Evolutionary conservation across 2,797 vertebrate genomes (phyloP).

Genomic region (Gastrophryne carolinensis): DNA sequence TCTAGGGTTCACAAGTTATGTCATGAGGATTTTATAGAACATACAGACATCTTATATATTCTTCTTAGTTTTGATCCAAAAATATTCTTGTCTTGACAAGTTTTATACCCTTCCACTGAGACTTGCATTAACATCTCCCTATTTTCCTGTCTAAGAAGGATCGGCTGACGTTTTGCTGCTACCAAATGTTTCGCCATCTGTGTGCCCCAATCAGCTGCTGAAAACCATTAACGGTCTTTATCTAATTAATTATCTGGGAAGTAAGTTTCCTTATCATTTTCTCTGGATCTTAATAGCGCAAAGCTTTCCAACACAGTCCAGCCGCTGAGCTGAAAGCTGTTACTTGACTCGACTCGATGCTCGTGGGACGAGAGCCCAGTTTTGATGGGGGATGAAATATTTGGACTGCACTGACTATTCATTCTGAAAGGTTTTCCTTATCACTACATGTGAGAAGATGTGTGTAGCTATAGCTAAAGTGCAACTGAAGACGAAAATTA

Average conservation of each 20-base stretch:
- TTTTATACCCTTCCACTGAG: neutral
- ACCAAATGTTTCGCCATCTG: constrained; percentile 50
- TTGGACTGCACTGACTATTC: neutral
- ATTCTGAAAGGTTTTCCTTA: neutral
- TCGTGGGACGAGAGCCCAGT: neutral
- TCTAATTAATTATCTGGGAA: constrained; percentile 51
- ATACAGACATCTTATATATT: too few species aligned
- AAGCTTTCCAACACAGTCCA: neutral
- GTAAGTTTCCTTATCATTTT: constrained; percentile 5
- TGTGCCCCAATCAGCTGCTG: constrained; percentile 32
- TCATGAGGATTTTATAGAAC: too few species aligned
- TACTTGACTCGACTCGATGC: constrained; percentile 24
- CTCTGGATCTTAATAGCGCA: neutral
- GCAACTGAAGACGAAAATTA: too few species aligned
- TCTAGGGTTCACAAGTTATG: too few species aligned
- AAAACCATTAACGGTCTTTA: constrained; percentile 42
- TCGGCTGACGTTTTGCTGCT: constrained; percentile 14
- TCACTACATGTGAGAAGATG: too few species aligned
- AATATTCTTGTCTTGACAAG: neutral
- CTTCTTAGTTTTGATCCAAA: too few species aligned
- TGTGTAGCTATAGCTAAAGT: too few species aligned
- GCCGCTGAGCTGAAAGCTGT: neutral
- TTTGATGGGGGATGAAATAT: neutral
- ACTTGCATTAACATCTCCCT: neutral
- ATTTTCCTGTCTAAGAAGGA: constrained; percentile 41